Evolutionary conservation across 1,140 invertebrate species (phyloP).

Genomic region (Popillia japonica): DNA sequence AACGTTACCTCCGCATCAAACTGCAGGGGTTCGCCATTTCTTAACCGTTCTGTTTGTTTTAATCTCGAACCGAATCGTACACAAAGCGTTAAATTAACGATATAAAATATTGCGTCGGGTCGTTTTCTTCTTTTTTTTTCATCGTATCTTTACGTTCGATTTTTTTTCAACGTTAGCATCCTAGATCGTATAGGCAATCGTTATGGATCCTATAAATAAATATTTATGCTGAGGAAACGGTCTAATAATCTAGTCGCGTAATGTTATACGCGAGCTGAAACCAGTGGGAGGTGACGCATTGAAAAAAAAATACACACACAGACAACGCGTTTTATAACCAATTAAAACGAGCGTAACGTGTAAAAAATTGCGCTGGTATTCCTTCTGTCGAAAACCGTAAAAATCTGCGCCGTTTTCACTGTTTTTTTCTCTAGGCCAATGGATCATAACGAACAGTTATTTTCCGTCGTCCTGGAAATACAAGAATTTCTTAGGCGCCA

Average conservation of each 20-base stretch:
- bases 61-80: constrained; percentile 27
- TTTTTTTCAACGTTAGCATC: constrained; percentile 4
- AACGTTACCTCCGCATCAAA: constrained; percentile 24
- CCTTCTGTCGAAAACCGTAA: background rate
- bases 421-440: background rate
- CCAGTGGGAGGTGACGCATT: background rate
- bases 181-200: background rate
- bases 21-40: constrained; percentile 22
- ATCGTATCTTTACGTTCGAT: background rate
- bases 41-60: constrained; percentile 35
- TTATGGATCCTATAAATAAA: constrained; percentile 25
- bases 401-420: background rate
- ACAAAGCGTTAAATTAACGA: constrained; percentile 28
- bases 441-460: background rate
- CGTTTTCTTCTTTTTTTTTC: constrained; percentile 6
- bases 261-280: background rate
- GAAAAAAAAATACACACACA: background rate
- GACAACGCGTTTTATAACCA: constrained; percentile 23
- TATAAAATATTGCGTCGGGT: constrained; percentile 27
- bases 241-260: constrained; percentile 24
- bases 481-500: constrained; percentile 3
- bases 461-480: background rate
- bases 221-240: constrained; percentile 17
- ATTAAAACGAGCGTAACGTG: constrained; percentile 26
- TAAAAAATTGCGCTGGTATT: constrained; percentile 32